Percentiles rank a stretch among this genome's conserved stretches.
phyloP scores from a whole-genome alignment of 64 coral and sea anemone genomes.

The Trachythela sp. region DNA sequence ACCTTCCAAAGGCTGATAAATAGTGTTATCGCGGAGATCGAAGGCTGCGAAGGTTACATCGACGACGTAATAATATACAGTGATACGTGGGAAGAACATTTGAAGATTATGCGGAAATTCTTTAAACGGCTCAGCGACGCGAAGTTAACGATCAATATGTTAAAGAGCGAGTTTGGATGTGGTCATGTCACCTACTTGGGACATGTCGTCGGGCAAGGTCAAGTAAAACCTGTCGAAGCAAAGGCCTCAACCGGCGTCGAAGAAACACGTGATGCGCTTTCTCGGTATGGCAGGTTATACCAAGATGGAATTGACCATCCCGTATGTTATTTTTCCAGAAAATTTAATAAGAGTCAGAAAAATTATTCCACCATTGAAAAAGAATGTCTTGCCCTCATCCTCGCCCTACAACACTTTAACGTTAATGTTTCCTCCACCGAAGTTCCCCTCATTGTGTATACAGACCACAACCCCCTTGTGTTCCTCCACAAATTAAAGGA shows the following conservation, averaged over 20 bases:
- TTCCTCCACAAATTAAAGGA: background rate
- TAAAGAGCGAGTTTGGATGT: constrained; percentile 20
- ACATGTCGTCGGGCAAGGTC: background rate
- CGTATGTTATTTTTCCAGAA: constrained; percentile 3
- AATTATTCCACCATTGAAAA: constrained; percentile 35
- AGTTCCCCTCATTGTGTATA: background rate
- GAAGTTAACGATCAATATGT: background rate
- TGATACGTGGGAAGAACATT: background rate
- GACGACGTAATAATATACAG: constrained; percentile 31
- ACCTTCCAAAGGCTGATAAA: constrained; percentile 34
- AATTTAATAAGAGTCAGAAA: constrained; percentile 13
- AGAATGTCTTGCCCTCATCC: constrained; percentile 24
- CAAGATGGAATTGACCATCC: background rate
- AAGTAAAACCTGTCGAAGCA: background rate
- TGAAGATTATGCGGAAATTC: background rate
- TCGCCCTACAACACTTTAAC: background rate
- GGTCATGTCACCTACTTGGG: background rate
- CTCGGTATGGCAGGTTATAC: background rate
- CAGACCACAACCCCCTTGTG: constrained; percentile 17
- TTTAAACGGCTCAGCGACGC: background rate
- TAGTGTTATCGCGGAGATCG: background rate
- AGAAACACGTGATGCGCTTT: background rate
- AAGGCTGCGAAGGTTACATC: constrained; percentile 6
- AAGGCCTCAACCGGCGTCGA: background rate
- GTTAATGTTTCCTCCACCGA: background rate